Conservation (phyloP, 2,888 invertebrate genomes). For the Nomada goodeniana region DNA sequence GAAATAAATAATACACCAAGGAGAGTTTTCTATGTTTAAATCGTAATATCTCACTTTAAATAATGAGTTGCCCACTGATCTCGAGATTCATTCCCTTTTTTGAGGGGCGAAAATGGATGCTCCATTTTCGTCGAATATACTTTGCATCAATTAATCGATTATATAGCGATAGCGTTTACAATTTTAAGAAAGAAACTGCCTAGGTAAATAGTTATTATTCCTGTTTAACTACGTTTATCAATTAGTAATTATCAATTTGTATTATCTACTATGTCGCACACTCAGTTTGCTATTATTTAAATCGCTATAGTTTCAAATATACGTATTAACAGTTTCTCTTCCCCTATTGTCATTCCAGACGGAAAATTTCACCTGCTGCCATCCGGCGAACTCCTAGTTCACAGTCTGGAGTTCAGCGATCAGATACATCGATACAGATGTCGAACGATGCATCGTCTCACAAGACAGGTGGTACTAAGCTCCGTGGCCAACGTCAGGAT, state of each 20-base stretch:
- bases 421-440: slow-evolving; percentile 90
- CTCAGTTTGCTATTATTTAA: no score
- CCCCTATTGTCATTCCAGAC: slow-evolving; percentile 85
- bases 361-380: slow-evolving; percentile 91
- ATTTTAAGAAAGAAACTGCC: no score
- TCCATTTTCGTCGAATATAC: no score
- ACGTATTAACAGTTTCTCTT: not conserved
- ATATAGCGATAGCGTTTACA: no score
- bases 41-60: slow-evolving; percentile 4
- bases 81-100: no score
- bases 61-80: not conserved
- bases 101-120: no score
- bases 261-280: no score
- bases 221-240: no score
- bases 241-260: no score
- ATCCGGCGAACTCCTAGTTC: slow-evolving; percentile 90
- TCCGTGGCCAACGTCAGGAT: slow-evolving; percentile 89
- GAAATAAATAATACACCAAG: slow-evolving; percentile 17
- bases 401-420: slow-evolving; percentile 90
- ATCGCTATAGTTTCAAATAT: not conserved
- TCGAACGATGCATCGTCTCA: slow-evolving; percentile 90
- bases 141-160: no score
- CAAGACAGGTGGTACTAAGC: slow-evolving; percentile 89
- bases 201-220: no score
- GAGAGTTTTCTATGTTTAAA: not conserved